phyloP scores from a whole-genome alignment of 2,797 vertebrate genomes.

The Centropyge bicolor region DNA sequence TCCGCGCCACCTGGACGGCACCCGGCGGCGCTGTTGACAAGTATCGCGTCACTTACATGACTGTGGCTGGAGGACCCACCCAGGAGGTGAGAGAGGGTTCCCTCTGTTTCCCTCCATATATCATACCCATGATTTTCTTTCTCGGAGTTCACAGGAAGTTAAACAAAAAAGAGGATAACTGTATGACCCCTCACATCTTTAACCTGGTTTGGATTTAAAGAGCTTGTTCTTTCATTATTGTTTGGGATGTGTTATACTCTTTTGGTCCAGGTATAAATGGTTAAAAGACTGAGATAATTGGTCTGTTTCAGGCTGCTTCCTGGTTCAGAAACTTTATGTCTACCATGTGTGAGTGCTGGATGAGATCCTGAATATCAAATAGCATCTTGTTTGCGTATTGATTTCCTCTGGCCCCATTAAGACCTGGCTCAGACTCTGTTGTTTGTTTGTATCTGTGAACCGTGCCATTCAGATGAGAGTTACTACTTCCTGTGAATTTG shows the following conservation, averaged over 20 bases:
- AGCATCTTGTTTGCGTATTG: conserved; percentile 33
- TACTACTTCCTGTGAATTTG: conserved; percentile 21
- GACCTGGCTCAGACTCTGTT: background rate
- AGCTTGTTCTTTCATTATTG: background rate
- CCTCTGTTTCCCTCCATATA: background rate
- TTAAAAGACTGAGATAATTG: conserved; percentile 22
- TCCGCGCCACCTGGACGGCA: conserved; percentile 91
- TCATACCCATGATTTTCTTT: background rate
- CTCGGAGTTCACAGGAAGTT: background rate
- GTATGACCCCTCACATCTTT: background rate
- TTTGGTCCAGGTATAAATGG: conserved; percentile 8
- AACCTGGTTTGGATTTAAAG: conserved; percentile 28
- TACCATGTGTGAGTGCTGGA: conserved; percentile 39
- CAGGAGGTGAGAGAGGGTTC: conserved; percentile 86
- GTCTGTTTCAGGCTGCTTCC: conserved; percentile 12
- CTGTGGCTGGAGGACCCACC: conserved; percentile 84
- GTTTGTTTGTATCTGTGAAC: conserved; percentile 10
- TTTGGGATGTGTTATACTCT: background rate
- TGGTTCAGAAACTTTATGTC: conserved; percentile 17
- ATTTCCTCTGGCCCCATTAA: conserved; percentile 15
- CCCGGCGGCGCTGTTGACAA: conserved; percentile 89
- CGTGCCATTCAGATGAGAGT: background rate
- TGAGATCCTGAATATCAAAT: conserved; percentile 6
- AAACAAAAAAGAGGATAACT: background rate
- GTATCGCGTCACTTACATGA: conserved; percentile 90